Conservation (phyloP, 2,797 vertebrate genomes). For the Chiroxiphia lanceolata region DNA sequence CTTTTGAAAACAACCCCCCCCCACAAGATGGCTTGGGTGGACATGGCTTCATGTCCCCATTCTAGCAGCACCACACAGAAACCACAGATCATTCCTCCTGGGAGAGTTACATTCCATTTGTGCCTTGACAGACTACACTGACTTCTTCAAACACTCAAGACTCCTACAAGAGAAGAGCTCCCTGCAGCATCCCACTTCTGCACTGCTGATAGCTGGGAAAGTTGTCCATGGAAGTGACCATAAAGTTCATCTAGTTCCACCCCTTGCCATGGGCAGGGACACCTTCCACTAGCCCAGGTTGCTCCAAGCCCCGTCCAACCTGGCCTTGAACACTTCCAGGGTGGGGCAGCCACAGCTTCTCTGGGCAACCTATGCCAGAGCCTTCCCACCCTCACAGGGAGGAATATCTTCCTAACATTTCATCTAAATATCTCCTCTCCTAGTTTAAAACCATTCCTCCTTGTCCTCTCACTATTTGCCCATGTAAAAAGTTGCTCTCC, state of each 20-base stretch:
- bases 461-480: not conserved
- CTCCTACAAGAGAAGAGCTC: not conserved
- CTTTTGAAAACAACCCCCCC: not conserved
- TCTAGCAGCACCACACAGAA: not conserved
- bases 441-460: not conserved
- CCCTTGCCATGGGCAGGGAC: not conserved
- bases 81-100: not conserved
- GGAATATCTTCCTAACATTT: not conserved
- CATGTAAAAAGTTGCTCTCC: not conserved
- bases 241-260: accelerated
- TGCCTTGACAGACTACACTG: not conserved
- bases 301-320: not conserved
- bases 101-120: not conserved
- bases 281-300: accelerated
- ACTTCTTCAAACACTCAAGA: not conserved
- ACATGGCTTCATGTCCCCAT: not conserved
- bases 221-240: not conserved
- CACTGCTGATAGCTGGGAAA: not conserved
- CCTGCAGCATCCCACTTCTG: not conserved
- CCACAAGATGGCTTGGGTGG: not conserved
- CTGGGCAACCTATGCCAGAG: not conserved
- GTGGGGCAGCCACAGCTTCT: not conserved
- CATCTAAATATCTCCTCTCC: not conserved
- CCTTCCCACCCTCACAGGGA: accelerated
- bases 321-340: not conserved